These are phyloP conservation scores for Drosophila siamana DNA, from an alignment of 2,888 invertebrate species.

Conservation along the genomic window DNA sequence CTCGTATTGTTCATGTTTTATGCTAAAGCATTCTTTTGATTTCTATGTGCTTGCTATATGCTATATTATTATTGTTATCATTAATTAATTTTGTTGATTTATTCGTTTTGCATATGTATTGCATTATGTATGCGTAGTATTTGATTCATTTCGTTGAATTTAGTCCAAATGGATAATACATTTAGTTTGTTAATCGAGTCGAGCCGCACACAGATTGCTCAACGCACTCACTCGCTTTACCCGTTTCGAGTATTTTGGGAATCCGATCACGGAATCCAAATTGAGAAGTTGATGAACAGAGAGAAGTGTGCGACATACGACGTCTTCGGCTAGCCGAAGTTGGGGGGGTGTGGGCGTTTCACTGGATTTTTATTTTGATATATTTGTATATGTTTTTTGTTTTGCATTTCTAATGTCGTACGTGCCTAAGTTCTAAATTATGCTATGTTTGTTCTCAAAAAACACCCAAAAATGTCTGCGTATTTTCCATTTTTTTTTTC, in stretches of 20 bases:
- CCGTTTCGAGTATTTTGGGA: conserved; percentile 20
- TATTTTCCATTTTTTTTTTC: conserved; percentile 5
- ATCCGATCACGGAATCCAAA: conserved; percentile 33
- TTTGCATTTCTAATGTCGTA: conserved; percentile 79
- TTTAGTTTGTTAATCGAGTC: conserved; percentile 31
- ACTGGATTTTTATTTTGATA: conserved; percentile 44
- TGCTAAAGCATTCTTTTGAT: conserved; percentile 79
- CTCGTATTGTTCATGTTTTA: conserved; percentile 49
- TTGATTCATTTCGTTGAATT: conserved; percentile 68
- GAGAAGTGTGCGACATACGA: conserved; percentile 36
- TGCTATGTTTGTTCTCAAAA: conserved; percentile 55
- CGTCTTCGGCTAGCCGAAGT: conserved; percentile 51
- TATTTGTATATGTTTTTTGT: conserved; percentile 56
- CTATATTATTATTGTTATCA: conserved; percentile 48
- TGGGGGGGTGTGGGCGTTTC: conserved; percentile 20
- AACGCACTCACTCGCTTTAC: background rate
- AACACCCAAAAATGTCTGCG: conserved; percentile 47
- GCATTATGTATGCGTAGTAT: conserved; percentile 46
- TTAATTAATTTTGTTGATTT: conserved; percentile 23
- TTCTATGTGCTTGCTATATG: conserved; percentile 76
- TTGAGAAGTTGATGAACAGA: conserved; percentile 5
- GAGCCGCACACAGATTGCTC: conserved; percentile 14
- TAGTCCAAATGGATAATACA: conserved; percentile 51
- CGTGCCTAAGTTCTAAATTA: conserved; percentile 76
- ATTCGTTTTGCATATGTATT: conserved; percentile 15